These are phyloP conservation scores for Coenonympha arcania DNA, from an alignment of 2,888 invertebrate genomes.

Conservation along the genomic window DNA sequence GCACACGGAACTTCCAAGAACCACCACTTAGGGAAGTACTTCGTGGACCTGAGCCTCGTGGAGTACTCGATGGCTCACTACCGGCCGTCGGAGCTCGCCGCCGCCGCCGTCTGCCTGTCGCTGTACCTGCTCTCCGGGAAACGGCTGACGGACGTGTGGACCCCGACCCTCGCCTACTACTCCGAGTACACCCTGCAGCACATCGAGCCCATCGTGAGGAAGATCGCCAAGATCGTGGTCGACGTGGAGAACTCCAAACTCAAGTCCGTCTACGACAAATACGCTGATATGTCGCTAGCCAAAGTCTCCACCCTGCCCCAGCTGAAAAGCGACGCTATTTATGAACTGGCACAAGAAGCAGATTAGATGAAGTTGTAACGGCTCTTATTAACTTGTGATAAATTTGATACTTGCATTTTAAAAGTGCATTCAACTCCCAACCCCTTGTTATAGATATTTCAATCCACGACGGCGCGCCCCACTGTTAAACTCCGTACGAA, in stretches of 20 bases:
- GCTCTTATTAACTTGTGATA: neutral
- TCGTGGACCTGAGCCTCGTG: conserved; percentile 87
- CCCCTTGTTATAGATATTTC: too few relatives aligned
- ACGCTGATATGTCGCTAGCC: conserved; percentile 70
- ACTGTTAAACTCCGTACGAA: too few relatives aligned
- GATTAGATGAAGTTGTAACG: neutral
- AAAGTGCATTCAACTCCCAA: too few relatives aligned
- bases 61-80: conserved; percentile 86
- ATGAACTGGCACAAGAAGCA: conserved; percentile 37
- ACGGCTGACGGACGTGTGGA: conserved; percentile 77
- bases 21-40: conserved; percentile 91
- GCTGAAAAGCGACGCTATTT: conserved; percentile 64
- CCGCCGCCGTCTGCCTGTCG: conserved; percentile 84
- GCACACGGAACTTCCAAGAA: conserved; percentile 75
- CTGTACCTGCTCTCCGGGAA: conserved; percentile 71
- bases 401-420: neutral
- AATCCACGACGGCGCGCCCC: too few relatives aligned
- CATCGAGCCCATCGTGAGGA: conserved; percentile 78
- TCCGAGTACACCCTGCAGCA: conserved; percentile 81
- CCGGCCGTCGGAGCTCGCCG: conserved; percentile 88
- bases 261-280: conserved; percentile 81
- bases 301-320: conserved; percentile 79
- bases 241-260: conserved; percentile 81
- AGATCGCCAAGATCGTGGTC: conserved; percentile 79
- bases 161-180: conserved; percentile 81